Base-by-base conservation (phyloP, 2,888 invertebrate species). In the Eurytoma californica region DNA sequence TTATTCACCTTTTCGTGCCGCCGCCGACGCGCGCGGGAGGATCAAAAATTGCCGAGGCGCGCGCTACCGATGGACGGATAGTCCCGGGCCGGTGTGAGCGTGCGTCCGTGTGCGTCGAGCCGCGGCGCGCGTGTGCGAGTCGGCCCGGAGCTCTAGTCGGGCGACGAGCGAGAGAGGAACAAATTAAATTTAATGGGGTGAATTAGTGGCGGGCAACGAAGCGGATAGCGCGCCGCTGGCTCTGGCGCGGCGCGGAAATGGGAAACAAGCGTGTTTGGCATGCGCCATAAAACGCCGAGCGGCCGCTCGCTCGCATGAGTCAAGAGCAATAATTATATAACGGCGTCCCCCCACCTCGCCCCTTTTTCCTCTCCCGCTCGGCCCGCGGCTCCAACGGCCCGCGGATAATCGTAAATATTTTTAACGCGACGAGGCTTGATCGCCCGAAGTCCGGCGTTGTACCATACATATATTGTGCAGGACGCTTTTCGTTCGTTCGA, bases 161-260 rank as follows among this genome's bases (percentile, higher is more conserved):
- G 7, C 39, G 68, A 13, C 53, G 68, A 1, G 72, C 79, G 80
- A 66, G 80, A 80, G 80, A 80, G 79, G 81, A 82, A 82, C 86
- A 86, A 88, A 88, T 88, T 86, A 88, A 87, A 88, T 88, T 88
- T 88, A 88, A 88, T 88, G 87, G 88, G 85, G 86, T 85, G 87
- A 87, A 88, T 88, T 87, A 87, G 87, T 84, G 86, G 83, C 84
- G 85, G 84, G 80, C 77, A 83, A 80, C 82, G 79, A 69, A 69
- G 69, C 74, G 75, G 65, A 79, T 70, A 73, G 73, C 79, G 61
- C 47, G 73, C 70, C 20, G 49, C 60, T 53, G 16, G 68, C 58
- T 30, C 20, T 58, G 70, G 75, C 61, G 20, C 73, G 77, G 39
- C 81, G 72, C 69, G 72, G 74, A 77, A 80, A 82, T 60, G 78